phyloP scores from a whole-genome alignment of 2,888 invertebrate species.

The Acronicta aceris region DNA sequence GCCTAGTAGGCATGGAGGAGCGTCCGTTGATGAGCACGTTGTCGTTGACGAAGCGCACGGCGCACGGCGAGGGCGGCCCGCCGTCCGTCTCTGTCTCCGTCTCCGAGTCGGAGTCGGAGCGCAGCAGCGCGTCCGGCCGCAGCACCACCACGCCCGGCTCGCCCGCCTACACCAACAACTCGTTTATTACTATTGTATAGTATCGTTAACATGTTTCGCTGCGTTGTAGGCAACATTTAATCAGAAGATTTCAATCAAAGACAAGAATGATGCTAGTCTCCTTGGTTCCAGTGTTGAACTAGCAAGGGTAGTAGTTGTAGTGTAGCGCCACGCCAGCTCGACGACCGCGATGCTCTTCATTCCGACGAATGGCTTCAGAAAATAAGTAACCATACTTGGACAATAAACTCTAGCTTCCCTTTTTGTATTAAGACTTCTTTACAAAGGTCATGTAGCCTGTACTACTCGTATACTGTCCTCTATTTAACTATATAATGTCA shows the following conservation, averaged over 20 bases:
- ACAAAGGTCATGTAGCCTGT: conserved; percentile 2
- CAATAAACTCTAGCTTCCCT: no score
- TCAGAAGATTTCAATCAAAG: no score
- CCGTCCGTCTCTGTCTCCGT: conserved; percentile 66
- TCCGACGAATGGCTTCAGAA: background rate
- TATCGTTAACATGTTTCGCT: no score
- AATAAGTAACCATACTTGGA: no score
- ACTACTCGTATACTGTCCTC: no score
- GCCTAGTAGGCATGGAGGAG: conserved; percentile 93
- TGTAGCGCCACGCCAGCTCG: background rate
- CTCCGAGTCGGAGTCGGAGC: conserved; percentile 69
- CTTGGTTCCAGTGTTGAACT: background rate
- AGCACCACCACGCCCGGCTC: conserved; percentile 84
- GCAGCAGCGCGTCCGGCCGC: conserved; percentile 89
- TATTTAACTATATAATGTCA: no score
- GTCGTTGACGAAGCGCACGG: conserved; percentile 95
- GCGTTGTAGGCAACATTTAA: background rate
- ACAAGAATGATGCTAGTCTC: no score
- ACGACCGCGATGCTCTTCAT: background rate
- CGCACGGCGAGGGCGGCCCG: conserved; percentile 94
- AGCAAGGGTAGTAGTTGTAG: no score
- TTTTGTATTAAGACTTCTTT: background rate
- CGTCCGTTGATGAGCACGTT: conserved; percentile 97
- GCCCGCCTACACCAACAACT: conserved; percentile 69
- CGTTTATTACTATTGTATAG: background rate